phyloP scores from a whole-genome alignment of 2,888 invertebrate species.

The Ptilodon capucinus region DNA sequence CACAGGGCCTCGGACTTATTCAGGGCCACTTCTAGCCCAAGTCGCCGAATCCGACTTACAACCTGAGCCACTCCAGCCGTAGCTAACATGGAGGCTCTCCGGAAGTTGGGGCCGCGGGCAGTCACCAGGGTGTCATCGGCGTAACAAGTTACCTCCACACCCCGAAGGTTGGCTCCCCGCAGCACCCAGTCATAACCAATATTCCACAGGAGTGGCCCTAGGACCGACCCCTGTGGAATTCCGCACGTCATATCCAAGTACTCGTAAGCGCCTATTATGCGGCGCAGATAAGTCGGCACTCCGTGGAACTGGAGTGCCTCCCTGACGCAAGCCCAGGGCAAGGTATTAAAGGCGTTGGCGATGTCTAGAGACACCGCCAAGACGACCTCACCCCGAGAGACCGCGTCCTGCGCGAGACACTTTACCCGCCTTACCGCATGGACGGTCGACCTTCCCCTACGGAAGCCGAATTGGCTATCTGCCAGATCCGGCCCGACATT shows the following conservation, averaged over 20 bases:
- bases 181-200: constrained; percentile 6
- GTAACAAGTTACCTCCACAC: constrained; percentile 12
- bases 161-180: too few species aligned
- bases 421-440: not conserved
- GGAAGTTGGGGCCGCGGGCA: constrained; percentile 5
- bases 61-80: not conserved
- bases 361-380: not conserved
- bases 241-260: not conserved
- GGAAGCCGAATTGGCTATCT: constrained; percentile 1
- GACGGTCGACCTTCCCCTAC: constrained; percentile 1
- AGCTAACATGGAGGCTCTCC: not conserved
- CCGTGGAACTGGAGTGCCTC: not conserved
- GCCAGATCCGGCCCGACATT: not conserved
- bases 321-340: too few species aligned
- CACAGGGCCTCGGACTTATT: not conserved
- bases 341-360: too few species aligned
- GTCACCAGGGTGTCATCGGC: constrained; percentile 23
- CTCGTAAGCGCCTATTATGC: too few species aligned
- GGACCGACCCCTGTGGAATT: not conserved
- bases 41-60: not conserved
- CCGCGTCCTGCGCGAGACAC: not conserved
- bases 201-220: not conserved
- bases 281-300: too few species aligned
- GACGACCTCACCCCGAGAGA: not conserved
- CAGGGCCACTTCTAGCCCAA: not conserved